Percentiles rank a stretch among this genome's conserved stretches.
These are phyloP conservation scores for Nansenia antarctica DNA, from an alignment of 2,113 vertebrate species.

Conservation along the genomic window DNA sequence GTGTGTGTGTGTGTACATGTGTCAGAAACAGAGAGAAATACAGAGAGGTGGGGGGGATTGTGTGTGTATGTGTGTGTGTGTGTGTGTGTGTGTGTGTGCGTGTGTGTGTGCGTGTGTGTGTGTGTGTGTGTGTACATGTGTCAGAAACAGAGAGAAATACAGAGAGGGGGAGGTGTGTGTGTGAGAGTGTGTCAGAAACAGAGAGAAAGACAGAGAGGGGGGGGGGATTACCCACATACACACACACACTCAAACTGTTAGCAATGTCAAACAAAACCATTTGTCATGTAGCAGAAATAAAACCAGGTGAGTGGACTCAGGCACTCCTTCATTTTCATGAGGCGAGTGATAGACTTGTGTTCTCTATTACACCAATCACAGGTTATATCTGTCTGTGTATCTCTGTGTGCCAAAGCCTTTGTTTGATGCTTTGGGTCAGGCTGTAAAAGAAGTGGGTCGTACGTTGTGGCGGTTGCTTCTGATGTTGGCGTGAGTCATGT, in stretches of 20 bases:
- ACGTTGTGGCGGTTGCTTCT: too few species aligned
- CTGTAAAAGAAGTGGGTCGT: constrained; percentile 10
- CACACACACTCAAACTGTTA: not conserved
- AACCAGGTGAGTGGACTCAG: constrained; percentile 4
- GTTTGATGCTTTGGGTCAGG: constrained; percentile 14
- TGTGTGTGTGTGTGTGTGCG: constrained; percentile 6
- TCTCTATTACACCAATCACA: constrained; percentile 9
- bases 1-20: not conserved
- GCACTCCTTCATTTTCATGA: constrained; percentile 17
- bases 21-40: too few species aligned
- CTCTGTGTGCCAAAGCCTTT: constrained; percentile 1
- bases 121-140: constrained; percentile 5
- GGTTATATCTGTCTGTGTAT: constrained; percentile 20
- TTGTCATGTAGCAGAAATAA: constrained; percentile 14
- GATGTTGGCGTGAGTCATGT: too few species aligned
- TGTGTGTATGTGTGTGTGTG: not conserved
- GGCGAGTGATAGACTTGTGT: not conserved
- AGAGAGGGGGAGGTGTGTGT: not conserved
- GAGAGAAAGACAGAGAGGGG: not conserved
- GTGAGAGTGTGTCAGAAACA: not conserved
- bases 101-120: constrained; percentile 3
- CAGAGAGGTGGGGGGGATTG: not conserved
- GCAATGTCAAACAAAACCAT: constrained; percentile 14
- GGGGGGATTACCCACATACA: not conserved
- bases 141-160: not conserved